Conservation (phyloP, 1,140 invertebrate genomes). For the Achroia grisella region DNA sequence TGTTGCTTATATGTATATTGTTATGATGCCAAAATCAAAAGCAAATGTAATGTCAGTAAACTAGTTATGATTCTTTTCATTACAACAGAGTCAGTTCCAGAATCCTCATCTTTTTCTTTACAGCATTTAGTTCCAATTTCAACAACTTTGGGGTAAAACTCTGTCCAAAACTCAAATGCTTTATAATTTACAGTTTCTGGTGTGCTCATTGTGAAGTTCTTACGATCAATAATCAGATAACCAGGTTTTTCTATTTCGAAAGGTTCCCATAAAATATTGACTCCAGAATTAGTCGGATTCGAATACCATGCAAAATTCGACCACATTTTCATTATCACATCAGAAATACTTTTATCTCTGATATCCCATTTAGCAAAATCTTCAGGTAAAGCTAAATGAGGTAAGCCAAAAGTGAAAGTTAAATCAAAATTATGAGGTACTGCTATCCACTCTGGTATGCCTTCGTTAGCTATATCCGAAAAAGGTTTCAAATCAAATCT, state of each 20-base stretch:
- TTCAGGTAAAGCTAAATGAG: conserved; percentile 75
- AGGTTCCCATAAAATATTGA: conserved; percentile 82
- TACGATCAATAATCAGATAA: conserved; percentile 80
- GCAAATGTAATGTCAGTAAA: conserved; percentile 31
- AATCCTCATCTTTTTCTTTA: conserved; percentile 71
- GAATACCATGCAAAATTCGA: conserved; percentile 82
- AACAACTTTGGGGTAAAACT: conserved; percentile 84
- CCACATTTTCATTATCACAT: conserved; percentile 85
- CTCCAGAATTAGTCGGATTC: conserved; percentile 79
- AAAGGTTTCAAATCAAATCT: conserved; percentile 84
- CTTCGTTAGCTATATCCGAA: conserved; percentile 75
- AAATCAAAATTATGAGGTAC: conserved; percentile 87
- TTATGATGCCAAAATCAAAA: conserved; percentile 41
- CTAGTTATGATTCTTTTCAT: conserved; percentile 23
- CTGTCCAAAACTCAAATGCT: conserved; percentile 86
- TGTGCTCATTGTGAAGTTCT: conserved; percentile 82
- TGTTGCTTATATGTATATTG: conserved; percentile 5
- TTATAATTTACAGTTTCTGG: conserved; percentile 79
- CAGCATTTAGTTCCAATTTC: conserved; percentile 81
- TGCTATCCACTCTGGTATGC: conserved; percentile 82
- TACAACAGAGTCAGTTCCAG: conserved; percentile 28
- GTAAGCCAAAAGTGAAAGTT: conserved; percentile 85
- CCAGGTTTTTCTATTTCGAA: conserved; percentile 77
- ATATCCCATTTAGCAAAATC: conserved; percentile 79
- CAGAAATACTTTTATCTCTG: conserved; percentile 83